Evolutionary conservation across 1,140 invertebrate genomes (phyloP).

Genomic region (Leptinotarsa undecemlineata): DNA sequence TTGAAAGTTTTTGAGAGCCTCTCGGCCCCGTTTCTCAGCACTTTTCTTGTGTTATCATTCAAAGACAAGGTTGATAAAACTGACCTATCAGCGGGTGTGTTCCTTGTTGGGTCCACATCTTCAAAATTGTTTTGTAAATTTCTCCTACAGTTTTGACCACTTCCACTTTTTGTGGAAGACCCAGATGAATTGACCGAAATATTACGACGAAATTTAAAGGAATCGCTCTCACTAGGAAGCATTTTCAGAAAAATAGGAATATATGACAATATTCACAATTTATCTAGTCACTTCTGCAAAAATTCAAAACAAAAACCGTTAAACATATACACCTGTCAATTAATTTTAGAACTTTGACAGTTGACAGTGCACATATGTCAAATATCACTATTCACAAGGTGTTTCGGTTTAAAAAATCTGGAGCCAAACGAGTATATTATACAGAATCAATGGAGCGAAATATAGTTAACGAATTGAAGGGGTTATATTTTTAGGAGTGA

Average conservation of each 20-base stretch:
- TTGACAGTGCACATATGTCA: neutral
- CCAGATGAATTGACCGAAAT: slow-evolving; percentile 33
- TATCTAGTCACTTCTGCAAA: neutral
- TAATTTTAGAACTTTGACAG: neutral
- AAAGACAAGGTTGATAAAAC: slow-evolving; percentile 51
- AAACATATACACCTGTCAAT: neutral
- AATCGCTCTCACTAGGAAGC: slow-evolving; percentile 36
- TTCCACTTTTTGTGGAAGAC: slow-evolving; percentile 36
- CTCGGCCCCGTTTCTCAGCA: slow-evolving; percentile 59
- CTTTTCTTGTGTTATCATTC: slow-evolving; percentile 55
- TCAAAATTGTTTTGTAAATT: slow-evolving; percentile 45
- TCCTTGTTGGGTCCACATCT: slow-evolving; percentile 12
- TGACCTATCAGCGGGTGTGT: slow-evolving; percentile 37
- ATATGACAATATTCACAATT: no score
- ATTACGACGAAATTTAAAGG: slow-evolving; percentile 43
- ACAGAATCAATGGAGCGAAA: no score
- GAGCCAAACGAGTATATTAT: no score
- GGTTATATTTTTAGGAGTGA: no score
- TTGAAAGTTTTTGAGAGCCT: slow-evolving; percentile 64
- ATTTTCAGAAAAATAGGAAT: neutral
- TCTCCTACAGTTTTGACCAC: slow-evolving; percentile 38
- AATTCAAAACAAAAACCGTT: slow-evolving; percentile 16
- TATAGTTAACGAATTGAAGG: no score
- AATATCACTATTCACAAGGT: neutral
- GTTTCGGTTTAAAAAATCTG: no score